Evolutionary conservation across 2,888 invertebrate species (phyloP), one percentile per base, ranked within the genome.

Genomic region (Nezara viridula): DNA sequence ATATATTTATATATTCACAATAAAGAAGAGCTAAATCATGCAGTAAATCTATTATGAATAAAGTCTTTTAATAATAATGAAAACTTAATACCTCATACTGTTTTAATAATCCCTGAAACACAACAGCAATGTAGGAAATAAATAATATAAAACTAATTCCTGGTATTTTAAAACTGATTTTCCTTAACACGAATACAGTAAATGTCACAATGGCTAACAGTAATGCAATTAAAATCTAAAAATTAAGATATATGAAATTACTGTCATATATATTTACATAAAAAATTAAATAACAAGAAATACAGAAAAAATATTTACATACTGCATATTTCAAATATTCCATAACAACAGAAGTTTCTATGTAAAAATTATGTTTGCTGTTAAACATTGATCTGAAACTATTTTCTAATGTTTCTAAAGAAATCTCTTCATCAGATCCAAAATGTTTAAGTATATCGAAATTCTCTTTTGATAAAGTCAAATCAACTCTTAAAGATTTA

Each of bases 361-460:
- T 16, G 14, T 27, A 10, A 14, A 60, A 14, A 7, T 27, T 32
- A 27, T 27, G 27, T 6, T 55, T 86, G 49, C 21, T 44, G 10
- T 49, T 32, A 32, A 86, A 86, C 40, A 86, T 49, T 86, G 49
- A 49, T 49, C 37, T 47, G 44, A 88, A 88, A 40, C 16, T 40
- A 27, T 88, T 44, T 16, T 88, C 88, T 21, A 88, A 27, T 32
- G 32, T 10, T 27, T 44, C 73, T 27, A 66, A 88, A 40, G 88
- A n/a, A 24, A 88, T 49, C 14, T 60, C 37, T 4, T 47, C 24
- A 44, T 44, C 49, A 47, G 47, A 21, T 14, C 47, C 73, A 88
- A 88, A 88, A 27, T 88, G 73, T 60, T 73, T 37, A 40, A 88
- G 73, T 40, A 44, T 49, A 55, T 7, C 47, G 2, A 88, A 66